Base-by-base conservation (phyloP, 2,888 invertebrate genomes). In the Euclidia mi region DNA sequence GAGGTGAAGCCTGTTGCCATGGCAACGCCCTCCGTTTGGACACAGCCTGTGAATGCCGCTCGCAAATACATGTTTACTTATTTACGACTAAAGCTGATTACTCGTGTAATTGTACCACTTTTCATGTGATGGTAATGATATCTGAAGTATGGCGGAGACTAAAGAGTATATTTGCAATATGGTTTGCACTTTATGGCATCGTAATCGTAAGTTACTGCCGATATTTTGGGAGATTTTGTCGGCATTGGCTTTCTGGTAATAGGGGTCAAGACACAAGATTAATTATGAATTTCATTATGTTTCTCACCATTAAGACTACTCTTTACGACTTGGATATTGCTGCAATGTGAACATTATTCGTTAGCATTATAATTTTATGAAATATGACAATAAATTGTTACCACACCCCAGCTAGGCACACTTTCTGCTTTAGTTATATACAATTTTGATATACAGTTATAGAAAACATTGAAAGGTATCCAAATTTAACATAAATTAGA, bases 21-120 rank as follows among this genome's bases (percentile, higher is more conserved):
- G 79, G 93, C 78, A 94, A 94, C 94, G 76, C 94, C 94, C 94
- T 80, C 77, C 79, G 81, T 79, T 81, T 73, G 81, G 74, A 83
- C 88, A 87, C 88, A 92, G 91, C 90, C 91, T 93, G 90, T 91
- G 86, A 81, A 79, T 79, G 77, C 79, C 79, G 75, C 72, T 65
- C 77, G 78, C 81, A 84, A 81, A 87, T 87, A 88, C 83, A 82
- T 87, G 79, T 85, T 91, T 87, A 85, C 87, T 89, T 90, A 93
- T 94, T 93, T 93, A 94, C 85, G 87, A 85, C 81, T 62, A 85
- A 86, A 89, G 86, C 89, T 91, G 89, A 93, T 93, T 93, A 92
- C 87, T 85, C 82, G 81, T 88, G 82, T 90, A 88, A 91, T 90
- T 90, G 88, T 87, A 72, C 64, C 68, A 75, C 68, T 75, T 78